These are phyloP conservation scores for Clepsis dumicolana DNA, from an alignment of 2,888 invertebrate genomes.

Conservation along the genomic window DNA sequence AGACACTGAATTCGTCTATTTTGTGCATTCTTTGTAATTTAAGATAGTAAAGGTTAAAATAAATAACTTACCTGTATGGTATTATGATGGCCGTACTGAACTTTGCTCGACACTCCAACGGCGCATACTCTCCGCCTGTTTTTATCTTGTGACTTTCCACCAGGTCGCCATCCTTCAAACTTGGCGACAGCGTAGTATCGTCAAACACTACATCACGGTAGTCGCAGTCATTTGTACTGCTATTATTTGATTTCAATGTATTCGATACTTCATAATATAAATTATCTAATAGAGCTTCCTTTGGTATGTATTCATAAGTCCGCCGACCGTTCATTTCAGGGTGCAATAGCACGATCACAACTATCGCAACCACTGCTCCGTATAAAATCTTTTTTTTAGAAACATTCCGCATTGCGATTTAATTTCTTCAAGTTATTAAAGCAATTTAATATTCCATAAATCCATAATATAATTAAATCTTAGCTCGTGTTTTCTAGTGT, in stretches of 20 bases:
- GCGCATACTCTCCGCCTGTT: slow-evolving; percentile 77
- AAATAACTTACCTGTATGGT: slow-evolving; percentile 86
- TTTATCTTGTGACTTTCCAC: slow-evolving; percentile 69
- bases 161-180: slow-evolving; percentile 68
- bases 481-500: neutral
- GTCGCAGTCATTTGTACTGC: slow-evolving; percentile 68
- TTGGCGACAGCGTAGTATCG: slow-evolving; percentile 67
- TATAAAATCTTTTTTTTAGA: slow-evolving; percentile 68
- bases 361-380: slow-evolving; percentile 55
- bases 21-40: neutral
- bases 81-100: slow-evolving; percentile 93
- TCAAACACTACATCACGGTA: slow-evolving; percentile 70
- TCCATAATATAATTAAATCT: slow-evolving; percentile 25
- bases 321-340: slow-evolving; percentile 64
- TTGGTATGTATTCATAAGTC: slow-evolving; percentile 78
- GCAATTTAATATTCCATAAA: slow-evolving; percentile 18
- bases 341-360: slow-evolving; percentile 67
- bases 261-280: slow-evolving; percentile 70
- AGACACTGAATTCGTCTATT: neutral
- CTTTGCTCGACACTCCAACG: slow-evolving; percentile 75
- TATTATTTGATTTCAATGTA: slow-evolving; percentile 83
- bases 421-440: neutral
- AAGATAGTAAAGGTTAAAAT: neutral
- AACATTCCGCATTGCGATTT: slow-evolving; percentile 61
- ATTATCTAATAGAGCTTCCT: slow-evolving; percentile 71